Percentiles rank a stretch among this genome's conserved stretches.
These are phyloP conservation scores for Oreochromis aureus DNA, from an alignment of 2,113 vertebrate species.

Conservation along the genomic window DNA sequence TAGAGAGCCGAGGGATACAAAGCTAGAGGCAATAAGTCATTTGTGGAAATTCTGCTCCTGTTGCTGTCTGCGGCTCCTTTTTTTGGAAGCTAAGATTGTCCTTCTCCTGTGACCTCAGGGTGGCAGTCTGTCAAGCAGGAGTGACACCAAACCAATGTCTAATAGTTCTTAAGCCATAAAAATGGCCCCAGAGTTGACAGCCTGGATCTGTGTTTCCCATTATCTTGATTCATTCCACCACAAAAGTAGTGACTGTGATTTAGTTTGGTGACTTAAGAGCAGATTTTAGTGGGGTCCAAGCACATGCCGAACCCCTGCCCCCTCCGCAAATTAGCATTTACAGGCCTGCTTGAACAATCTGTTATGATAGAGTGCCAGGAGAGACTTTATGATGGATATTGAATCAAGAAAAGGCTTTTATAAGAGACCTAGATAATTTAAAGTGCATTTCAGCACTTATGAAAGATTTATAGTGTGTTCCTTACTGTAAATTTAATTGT, in stretches of 20 bases:
- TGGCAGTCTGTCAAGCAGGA: constrained; percentile 52
- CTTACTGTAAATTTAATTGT: constrained; percentile 45
- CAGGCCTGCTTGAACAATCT: constrained; percentile 16
- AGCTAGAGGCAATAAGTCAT: constrained; percentile 31
- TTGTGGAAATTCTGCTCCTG: constrained; percentile 18
- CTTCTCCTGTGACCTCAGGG: constrained; percentile 38
- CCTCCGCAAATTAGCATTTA: constrained; percentile 48
- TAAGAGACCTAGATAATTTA: constrained; percentile 30
- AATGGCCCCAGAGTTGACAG: constrained; percentile 52
- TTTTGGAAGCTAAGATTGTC: constrained; percentile 30
- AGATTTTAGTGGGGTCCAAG: constrained; percentile 13
- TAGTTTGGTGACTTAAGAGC: constrained; percentile 32
- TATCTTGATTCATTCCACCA: constrained; percentile 61
- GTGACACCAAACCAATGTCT: constrained; percentile 61
- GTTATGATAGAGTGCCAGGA: constrained; percentile 19
- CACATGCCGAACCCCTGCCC: not conserved
- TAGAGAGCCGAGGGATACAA: constrained; percentile 23
- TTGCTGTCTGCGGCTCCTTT: constrained; percentile 13
- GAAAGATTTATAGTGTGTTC: constrained; percentile 36
- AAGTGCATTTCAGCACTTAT: constrained; percentile 39
- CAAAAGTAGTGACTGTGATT: constrained; percentile 35
- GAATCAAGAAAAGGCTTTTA: constrained; percentile 3
- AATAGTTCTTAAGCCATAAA: constrained; percentile 63
- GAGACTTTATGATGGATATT: not conserved
- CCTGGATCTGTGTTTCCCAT: constrained; percentile 41